A percentile compares a stretch with the other conserved stretches of the same genome.
Evolutionary conservation across 2,797 vertebrate species (phyloP).

Genomic region (Notolepis coatsorum): DNA sequence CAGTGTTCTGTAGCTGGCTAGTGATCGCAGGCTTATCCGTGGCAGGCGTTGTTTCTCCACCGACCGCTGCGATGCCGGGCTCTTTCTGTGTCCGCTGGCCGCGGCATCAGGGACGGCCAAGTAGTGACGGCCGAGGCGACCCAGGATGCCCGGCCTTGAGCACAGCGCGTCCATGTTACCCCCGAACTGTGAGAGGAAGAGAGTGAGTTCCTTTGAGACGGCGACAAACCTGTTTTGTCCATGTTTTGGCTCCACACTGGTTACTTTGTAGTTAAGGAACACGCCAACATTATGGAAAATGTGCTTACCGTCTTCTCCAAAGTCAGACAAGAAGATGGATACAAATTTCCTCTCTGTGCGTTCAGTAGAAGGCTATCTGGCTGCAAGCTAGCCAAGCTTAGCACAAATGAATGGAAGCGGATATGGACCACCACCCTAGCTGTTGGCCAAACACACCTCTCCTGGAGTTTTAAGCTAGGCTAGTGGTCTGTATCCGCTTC

Average conservation of each 20-base stretch:
- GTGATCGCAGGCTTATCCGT: conserved; percentile 87
- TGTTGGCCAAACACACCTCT: too few species aligned
- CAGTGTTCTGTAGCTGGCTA: conserved; percentile 92
- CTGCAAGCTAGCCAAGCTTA: too few species aligned
- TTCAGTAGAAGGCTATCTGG: too few species aligned
- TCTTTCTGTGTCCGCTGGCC: conserved; percentile 55
- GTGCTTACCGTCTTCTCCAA: too few species aligned
- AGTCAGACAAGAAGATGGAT: too few species aligned
- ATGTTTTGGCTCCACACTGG: conserved; percentile 3
- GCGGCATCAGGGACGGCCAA: conserved; percentile 60
- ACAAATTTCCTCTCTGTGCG: too few species aligned
- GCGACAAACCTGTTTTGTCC: background rate
- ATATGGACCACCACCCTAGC: too few species aligned
- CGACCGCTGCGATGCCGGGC: conserved; percentile 58
- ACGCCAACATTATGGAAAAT: too few species aligned
- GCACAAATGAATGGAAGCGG: too few species aligned
- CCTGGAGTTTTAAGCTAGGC: too few species aligned
- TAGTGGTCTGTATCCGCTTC: too few species aligned
- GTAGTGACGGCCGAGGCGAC: conserved; percentile 87
- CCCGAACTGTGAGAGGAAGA: conserved; percentile 81
- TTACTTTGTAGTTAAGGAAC: too few species aligned
- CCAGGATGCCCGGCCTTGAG: conserved; percentile 87
- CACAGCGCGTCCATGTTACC: conserved; percentile 86
- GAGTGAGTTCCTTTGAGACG: background rate
- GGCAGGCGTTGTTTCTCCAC: conserved; percentile 58